phyloP scores from a whole-genome alignment of 2,888 invertebrate species.

The Arctia plantaginis region DNA sequence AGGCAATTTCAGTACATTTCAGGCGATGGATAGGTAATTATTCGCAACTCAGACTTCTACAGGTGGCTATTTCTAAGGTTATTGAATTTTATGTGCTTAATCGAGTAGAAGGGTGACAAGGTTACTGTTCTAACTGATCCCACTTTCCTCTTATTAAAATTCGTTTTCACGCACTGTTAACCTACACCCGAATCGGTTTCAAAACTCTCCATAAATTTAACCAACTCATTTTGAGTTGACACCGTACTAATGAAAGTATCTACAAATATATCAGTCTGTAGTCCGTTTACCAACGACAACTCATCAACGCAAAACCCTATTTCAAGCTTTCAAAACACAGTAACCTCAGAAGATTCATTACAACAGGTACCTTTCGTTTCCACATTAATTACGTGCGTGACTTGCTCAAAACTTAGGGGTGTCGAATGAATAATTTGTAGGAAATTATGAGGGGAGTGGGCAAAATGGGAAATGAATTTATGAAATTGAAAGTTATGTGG shows the following conservation, averaged over 20 bases:
- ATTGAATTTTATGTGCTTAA: neutral
- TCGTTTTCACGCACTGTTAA: constrained; percentile 6
- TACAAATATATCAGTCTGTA: constrained; percentile 13
- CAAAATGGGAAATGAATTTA: constrained; percentile 19
- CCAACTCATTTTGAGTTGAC: constrained; percentile 17
- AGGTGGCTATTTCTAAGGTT: neutral
- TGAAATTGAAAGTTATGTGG: constrained; percentile 7
- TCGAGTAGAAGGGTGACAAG: neutral
- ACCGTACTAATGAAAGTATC: constrained; percentile 10
- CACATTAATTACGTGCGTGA: constrained; percentile 54
- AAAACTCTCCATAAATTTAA: constrained; percentile 10
- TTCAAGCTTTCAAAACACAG: constrained; percentile 45
- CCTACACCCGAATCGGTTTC: neutral
- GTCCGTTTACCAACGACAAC: constrained; percentile 33
- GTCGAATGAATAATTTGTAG: constrained; percentile 26
- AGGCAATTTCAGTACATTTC: neutral
- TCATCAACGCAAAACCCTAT: constrained; percentile 22
- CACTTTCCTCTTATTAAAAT: constrained; percentile 1
- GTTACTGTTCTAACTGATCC: neutral
- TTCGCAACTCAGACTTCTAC: neutral
- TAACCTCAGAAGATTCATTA: constrained; percentile 51
- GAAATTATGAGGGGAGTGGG: constrained; percentile 10
- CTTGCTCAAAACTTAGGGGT: constrained; percentile 46
- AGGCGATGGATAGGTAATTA: neutral
- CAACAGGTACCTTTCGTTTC: constrained; percentile 49